These are phyloP conservation scores for Rhorus exstirpatorius DNA, from an alignment of 2,888 invertebrate genomes.

Conservation along the genomic window DNA sequence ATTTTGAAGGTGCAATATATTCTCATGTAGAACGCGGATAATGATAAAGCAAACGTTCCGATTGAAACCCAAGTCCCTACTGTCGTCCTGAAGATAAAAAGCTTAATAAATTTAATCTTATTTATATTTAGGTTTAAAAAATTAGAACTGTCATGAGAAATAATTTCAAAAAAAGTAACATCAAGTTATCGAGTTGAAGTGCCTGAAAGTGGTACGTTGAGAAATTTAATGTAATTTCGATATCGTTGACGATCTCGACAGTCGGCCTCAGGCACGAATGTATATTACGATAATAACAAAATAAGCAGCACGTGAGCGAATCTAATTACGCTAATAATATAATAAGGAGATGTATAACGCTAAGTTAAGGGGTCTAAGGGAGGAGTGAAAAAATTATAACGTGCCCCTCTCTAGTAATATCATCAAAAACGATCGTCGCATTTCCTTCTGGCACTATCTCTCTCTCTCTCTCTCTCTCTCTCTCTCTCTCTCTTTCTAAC, in stretches of 20 bases:
- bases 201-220: not conserved
- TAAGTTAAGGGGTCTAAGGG: slow-evolving; percentile 18
- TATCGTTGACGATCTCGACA: slow-evolving; percentile 32
- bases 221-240: slow-evolving; percentile 29
- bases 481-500: not conserved
- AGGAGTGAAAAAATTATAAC: slow-evolving; percentile 43
- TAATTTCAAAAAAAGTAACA: not conserved
- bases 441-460: not conserved
- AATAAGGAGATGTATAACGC: slow-evolving; percentile 10
- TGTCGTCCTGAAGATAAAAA: too few relatives aligned
- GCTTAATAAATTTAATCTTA: too few relatives aligned
- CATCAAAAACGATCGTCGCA: slow-evolving; percentile 43
- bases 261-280: slow-evolving; percentile 36
- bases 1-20: too few relatives aligned
- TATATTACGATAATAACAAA: slow-evolving; percentile 51
- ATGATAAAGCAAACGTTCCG: too few relatives aligned
- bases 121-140: too few relatives aligned
- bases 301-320: slow-evolving; percentile 34
- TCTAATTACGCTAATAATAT: slow-evolving; percentile 57
- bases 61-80: too few relatives aligned
- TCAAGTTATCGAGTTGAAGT: not conserved
- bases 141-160: too few relatives aligned
- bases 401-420: slow-evolving; percentile 26
- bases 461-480: slow-evolving; percentile 1
- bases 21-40: too few relatives aligned